Base-by-base conservation (phyloP, 1,140 invertebrate genomes). In the Nasonia vitripennis region DNA sequence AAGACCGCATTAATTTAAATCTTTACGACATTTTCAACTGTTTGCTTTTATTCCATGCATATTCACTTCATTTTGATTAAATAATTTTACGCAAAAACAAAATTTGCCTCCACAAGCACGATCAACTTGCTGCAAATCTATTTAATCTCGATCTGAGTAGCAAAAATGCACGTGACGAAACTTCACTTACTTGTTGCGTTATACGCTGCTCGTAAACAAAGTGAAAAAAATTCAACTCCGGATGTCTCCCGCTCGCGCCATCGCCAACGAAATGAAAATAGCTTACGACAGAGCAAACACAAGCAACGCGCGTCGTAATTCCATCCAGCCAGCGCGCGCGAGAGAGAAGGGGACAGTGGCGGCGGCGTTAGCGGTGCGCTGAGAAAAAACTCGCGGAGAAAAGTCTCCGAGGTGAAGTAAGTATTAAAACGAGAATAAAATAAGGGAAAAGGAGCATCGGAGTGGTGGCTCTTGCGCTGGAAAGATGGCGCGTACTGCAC, bases 401-500 rank as follows among this genome's bases (percentile, higher is more conserved):
- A 86, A 83, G 85, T 67, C 31, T 51, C 48, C 48, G 48, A 51
- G 45, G 20, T 27, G 23, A 27, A 34, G n/a, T 27, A 45, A 34
- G 77, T 45, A 78, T 51, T 78, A 55, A 78, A 3, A 51, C 3
- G 55, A 62, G 75, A 62, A 37, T 37, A 37, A 78, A 62, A 55
- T 48, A 78, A 78, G 75, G 23, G n/a, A 51, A 70, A 70, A 83
- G 55, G 51, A 17, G 79, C 71, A 2, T 51, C 10, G 11, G 48
- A 51, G 48, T 51, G 12, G 48, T 51, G 11, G 48, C 10, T 51
- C 45, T 31, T 17, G 45, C 55, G 45, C 45, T 27, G 20, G n/a
- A 34, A 78, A 73, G 81, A 77, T 83, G 17, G 62, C 75, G 41
- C 67, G 48, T 17, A 51, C 41, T 41, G 14, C 77, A 10, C 55